Base-by-base conservation (phyloP, 1,140 invertebrate species). In the Drosophila navojoa region DNA sequence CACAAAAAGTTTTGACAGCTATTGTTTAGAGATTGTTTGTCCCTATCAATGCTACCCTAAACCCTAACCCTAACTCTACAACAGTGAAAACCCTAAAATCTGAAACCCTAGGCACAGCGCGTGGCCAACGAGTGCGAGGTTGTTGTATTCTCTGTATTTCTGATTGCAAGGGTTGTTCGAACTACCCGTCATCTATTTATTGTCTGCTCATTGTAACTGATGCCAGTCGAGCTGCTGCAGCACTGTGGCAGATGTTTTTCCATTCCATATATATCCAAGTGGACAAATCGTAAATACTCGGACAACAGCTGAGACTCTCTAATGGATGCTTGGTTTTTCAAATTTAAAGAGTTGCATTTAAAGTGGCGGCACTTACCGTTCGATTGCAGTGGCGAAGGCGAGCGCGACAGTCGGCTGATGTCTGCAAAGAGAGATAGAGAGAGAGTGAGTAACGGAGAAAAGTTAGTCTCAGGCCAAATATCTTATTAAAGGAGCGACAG, bases 201-300 rank as follows among this genome's bases (percentile, higher is more conserved):
- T 38, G 35, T 38, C 35, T 38, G 35, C 11, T 10, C 11, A 80
- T 42, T 78, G 82, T 71, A 91, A 91, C 84, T 71, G 90, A 91
- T 73, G 73, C 73, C 79, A 55, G 66, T 54, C n/a, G 52, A 49
- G 27, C 27, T 29, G 27, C 32, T 32, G 27, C 9, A 3, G 35
- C 9, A 7, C 35, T 38, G 32, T 44, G 73, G 90, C 90, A 91
- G 90, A 81, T 91, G 90, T 91, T 91, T 59, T 71, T 9, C 40
- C 32, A 13, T 32, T 35, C 63, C 40, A 19, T 44, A 44, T 49
- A 45, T 35, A 27, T 25, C 40, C 69, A 80, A 89, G 80, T 85
- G 86, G 90, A 91, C 90, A 91, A 81, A 78, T 90, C 85, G 84
- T 91, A 90, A 91, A 91, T 91, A 44, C 50, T 90, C 69, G 81